These are phyloP conservation scores for Apteryx mantelli DNA, from an alignment of 2,113 vertebrate species.

Conservation along the genomic window DNA sequence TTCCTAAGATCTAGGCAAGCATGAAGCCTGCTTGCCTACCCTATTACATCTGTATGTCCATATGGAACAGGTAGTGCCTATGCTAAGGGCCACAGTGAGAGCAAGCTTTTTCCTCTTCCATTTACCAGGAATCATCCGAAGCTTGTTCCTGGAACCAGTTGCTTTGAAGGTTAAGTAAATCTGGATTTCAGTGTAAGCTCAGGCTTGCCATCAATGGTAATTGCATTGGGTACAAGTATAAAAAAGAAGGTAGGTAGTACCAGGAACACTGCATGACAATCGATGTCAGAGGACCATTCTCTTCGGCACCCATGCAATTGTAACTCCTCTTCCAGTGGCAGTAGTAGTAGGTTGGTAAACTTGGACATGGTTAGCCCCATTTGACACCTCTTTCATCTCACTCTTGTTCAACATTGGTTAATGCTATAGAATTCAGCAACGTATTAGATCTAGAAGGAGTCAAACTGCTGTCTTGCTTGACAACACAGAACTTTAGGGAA, in stretches of 20 bases:
- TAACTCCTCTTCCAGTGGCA: neutral
- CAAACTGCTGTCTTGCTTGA: neutral
- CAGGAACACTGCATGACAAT: neutral
- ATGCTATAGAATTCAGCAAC: neutral
- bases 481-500: neutral
- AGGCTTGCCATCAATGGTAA: neutral
- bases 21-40: neutral
- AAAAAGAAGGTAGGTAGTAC: neutral
- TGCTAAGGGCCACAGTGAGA: neutral
- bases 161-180: neutral
- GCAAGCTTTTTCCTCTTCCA: neutral
- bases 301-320: neutral
- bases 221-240: neutral
- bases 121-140: neutral
- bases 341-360: neutral
- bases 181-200: neutral
- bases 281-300: neutral
- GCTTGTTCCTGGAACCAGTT: neutral
- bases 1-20: neutral
- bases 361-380: neutral
- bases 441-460: neutral
- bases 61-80: neutral
- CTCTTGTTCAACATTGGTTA: neutral
- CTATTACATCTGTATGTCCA: neutral
- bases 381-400: neutral